phyloP scores from a whole-genome alignment of 2,888 invertebrate species.

The Leucoma salicis region DNA sequence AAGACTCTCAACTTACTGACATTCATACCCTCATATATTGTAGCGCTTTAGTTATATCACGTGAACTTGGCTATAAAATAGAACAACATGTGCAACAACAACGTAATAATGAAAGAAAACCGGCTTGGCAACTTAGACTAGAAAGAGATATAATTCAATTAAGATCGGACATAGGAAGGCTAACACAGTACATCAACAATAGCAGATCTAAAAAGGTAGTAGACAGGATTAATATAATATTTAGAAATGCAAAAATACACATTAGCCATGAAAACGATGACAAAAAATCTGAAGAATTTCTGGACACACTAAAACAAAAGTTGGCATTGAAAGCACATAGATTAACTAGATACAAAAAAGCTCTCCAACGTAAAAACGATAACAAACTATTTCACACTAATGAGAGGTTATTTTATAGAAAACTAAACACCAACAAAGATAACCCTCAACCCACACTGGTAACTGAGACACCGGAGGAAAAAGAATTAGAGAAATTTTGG shows the following conservation, averaged over 20 bases:
- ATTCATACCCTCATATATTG: conserved; percentile 3
- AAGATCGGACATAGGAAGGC: neutral
- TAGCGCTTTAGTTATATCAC: neutral
- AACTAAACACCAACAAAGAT: neutral
- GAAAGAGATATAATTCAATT: conserved; percentile 1
- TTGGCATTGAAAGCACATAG: conserved; percentile 3
- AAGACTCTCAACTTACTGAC: conserved; percentile 1
- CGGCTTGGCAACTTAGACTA: conserved; percentile 1
- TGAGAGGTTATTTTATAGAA: neutral
- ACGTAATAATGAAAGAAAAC: neutral
- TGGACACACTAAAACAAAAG: conserved; percentile 3
- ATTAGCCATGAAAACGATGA: conserved; percentile 2
- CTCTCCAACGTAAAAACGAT: conserved; percentile 4
- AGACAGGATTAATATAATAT: neutral
- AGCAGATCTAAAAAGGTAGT: neutral
- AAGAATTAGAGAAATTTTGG: conserved; percentile 1
- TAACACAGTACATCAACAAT: neutral
- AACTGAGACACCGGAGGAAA: neutral
- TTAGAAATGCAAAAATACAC: neutral
- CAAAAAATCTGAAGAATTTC: neutral
- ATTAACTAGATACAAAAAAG: conserved; percentile 6
- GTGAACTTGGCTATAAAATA: neutral
- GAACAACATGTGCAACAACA: neutral
- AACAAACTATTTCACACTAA: conserved; percentile 1
- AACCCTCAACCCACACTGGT: neutral